These are phyloP conservation scores for Galaxias olidus DNA, from an alignment of 2,797 vertebrate genomes.

Conservation along the genomic window DNA sequence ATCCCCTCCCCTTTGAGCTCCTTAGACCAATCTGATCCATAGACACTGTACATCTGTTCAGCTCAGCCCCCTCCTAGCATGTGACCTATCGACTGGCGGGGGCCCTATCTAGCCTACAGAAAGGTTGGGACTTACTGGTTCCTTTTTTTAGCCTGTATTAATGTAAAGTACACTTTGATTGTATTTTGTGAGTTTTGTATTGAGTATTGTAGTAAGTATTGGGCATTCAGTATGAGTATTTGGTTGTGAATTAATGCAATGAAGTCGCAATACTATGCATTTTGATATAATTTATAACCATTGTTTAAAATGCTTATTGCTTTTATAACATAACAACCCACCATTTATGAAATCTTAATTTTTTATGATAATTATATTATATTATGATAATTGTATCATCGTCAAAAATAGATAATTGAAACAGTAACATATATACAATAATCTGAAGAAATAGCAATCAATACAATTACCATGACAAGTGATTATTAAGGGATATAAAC, in stretches of 20 bases:
- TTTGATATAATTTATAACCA: no score
- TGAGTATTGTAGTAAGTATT: no score
- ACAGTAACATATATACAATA: no score
- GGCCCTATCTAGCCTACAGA: slow-evolving; percentile 8
- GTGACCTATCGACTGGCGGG: slow-evolving; percentile 50
- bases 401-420: no score
- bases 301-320: no score
- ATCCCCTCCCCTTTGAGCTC: slow-evolving; percentile 41
- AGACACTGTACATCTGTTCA: slow-evolving; percentile 73
- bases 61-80: slow-evolving; percentile 58
- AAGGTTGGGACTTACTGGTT: not conserved
- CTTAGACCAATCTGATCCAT: slow-evolving; percentile 60
- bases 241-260: not conserved
- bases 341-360: no score
- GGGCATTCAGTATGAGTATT: not conserved
- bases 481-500: no score
- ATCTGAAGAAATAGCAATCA: no score
- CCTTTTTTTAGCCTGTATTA: not conserved
- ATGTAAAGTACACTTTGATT: not conserved
- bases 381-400: not conserved
- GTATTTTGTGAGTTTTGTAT: not conserved
- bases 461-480: no score
- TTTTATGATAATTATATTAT: not conserved
- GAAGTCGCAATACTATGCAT: not conserved
- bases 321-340: no score